phyloP scores from a whole-genome alignment of 2,888 invertebrate genomes.

The Pherbina coryleti region DNA sequence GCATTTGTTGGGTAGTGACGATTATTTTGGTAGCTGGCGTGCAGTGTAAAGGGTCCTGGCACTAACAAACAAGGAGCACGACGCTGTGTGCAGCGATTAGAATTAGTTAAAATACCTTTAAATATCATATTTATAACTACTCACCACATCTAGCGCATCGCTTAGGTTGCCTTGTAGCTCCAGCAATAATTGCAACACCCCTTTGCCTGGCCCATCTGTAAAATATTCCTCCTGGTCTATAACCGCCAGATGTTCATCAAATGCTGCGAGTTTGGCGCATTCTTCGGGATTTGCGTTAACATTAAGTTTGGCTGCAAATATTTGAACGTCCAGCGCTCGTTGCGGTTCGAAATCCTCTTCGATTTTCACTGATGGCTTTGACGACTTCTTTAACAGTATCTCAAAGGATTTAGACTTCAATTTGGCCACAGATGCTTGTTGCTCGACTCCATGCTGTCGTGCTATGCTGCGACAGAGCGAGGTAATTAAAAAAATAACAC shows the following conservation, averaged over 20 bases:
- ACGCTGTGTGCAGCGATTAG: background rate
- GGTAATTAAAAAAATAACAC: conserved; percentile 57
- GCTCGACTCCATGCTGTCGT: conserved; percentile 42
- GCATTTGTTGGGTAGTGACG: conserved; percentile 49
- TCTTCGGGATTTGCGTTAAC: conserved; percentile 49
- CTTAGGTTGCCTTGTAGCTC: conserved; percentile 49
- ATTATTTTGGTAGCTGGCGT: conserved; percentile 53
- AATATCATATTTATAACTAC: background rate
- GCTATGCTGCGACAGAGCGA: conserved; percentile 53
- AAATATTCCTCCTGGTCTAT: conserved; percentile 53
- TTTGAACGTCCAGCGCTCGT: conserved; percentile 54
- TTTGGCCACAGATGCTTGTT: conserved; percentile 53
- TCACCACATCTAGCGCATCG: conserved; percentile 47
- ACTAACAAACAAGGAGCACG: conserved; percentile 47
- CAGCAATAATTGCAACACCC: conserved; percentile 53
- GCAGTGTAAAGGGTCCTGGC: conserved; percentile 57
- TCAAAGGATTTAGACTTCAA: conserved; percentile 55
- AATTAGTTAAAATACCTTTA: background rate
- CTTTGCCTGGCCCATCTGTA: conserved; percentile 50
- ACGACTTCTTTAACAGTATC: conserved; percentile 57
- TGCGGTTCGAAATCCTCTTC: conserved; percentile 53
- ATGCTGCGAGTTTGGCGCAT: conserved; percentile 50
- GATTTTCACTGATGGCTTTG: conserved; percentile 39
- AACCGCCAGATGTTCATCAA: conserved; percentile 52
- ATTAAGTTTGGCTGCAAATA: conserved; percentile 56